Evolutionary conservation across 1,140 invertebrate species (phyloP).

Genomic region (Scaptomyza pallida): DNA sequence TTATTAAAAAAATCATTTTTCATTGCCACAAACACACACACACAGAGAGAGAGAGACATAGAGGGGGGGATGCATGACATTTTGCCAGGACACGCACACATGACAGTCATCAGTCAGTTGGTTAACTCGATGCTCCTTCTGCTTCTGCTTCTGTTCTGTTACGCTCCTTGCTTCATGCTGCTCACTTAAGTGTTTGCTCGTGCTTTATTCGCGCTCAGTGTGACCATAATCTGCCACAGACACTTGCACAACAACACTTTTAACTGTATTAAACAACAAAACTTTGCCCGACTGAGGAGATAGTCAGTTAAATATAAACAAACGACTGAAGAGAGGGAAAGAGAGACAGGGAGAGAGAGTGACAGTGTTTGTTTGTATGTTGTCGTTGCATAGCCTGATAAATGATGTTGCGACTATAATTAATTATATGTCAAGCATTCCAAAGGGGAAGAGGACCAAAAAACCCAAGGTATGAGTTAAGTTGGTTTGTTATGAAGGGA

Average conservation of each 20-base stretch:
- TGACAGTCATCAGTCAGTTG: constrained; percentile 78
- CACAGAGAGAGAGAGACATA: neutral
- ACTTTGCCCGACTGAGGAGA: too few relatives aligned
- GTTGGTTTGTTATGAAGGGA: neutral
- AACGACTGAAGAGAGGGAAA: too few relatives aligned
- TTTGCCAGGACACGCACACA: constrained; percentile 57
- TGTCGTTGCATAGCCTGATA: constrained; percentile 77
- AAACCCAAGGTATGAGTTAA: neutral
- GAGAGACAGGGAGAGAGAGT: too few relatives aligned
- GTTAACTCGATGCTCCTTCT: constrained; percentile 59
- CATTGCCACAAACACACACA: constrained; percentile 51
- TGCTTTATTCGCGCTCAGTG: constrained; percentile 69
- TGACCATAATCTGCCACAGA: constrained; percentile 78
- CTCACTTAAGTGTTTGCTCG: constrained; percentile 76
- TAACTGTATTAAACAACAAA: constrained; percentile 29
- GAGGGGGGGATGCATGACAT: constrained; percentile 17
- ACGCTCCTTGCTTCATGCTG: too few relatives aligned
- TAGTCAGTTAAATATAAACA: constrained; percentile 63
- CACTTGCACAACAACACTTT: constrained; percentile 60
- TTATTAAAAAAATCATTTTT: constrained; percentile 77
- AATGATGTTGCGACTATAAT: constrained; percentile 83
- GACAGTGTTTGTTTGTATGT: constrained; percentile 35
- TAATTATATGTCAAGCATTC: constrained; percentile 62
- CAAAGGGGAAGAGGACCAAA: neutral
- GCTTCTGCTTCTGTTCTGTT: constrained; percentile 42